A percentile compares a stretch with the other conserved stretches of the same genome.
Evolutionary conservation across 2,888 invertebrate genomes (phyloP).

Genomic region (Pyrrhosoma nymphula): DNA sequence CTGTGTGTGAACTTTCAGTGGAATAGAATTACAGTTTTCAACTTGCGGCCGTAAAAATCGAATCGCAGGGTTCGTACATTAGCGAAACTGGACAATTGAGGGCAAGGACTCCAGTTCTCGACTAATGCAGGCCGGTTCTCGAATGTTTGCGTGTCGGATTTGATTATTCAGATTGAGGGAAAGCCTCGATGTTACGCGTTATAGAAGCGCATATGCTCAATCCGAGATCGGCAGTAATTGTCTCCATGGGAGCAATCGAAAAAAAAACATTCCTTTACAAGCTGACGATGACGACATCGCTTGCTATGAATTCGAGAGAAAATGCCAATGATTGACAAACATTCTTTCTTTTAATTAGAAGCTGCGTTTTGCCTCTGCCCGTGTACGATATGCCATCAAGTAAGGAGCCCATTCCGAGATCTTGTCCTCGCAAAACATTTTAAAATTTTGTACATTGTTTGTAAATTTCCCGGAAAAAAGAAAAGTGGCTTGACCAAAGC

Average conservation of each 20-base stretch:
- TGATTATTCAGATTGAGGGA: conserved; percentile 39
- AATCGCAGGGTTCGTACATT: not conserved
- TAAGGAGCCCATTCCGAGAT: not conserved
- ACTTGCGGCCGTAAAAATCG: not conserved
- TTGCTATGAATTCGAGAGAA: conserved; percentile 7
- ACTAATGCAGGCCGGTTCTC: not conserved
- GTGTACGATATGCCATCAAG: not conserved
- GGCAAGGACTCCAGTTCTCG: not conserved
- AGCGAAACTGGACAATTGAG: not conserved
- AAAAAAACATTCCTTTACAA: conserved; percentile 7
- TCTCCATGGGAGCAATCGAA: conserved; percentile 12
- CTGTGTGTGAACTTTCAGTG: not conserved
- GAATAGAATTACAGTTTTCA: not conserved
- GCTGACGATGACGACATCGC: not conserved
- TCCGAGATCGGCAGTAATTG: conserved; percentile 33
- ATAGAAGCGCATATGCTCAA: conserved; percentile 24
- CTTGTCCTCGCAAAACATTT: not conserved
- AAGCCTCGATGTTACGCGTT: not conserved
- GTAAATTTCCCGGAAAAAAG: no score
- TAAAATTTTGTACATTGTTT: no score
- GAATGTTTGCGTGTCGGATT: conserved; percentile 16
- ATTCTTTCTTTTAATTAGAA: conserved; percentile 28
- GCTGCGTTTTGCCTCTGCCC: not conserved
- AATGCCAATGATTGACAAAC: not conserved
- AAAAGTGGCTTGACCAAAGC: no score